Base-by-base conservation (phyloP, 2,888 invertebrate species). In the Trimorus sp. region DNA sequence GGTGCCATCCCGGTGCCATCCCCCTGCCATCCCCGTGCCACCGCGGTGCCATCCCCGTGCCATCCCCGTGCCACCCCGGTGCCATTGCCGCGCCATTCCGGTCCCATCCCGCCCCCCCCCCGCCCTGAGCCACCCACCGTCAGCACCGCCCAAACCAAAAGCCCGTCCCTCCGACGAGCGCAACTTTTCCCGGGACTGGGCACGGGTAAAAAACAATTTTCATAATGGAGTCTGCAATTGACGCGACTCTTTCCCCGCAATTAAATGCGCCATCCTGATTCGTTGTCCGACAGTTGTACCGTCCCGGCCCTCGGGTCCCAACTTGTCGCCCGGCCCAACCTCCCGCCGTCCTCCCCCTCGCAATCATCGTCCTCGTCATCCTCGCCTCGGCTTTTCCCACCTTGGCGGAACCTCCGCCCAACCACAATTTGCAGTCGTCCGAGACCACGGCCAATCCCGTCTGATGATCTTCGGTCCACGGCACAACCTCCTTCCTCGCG, bases 401-500 rank as follows among this genome's bases (percentile, higher is more conserved):
- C 79, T 83, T 70, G n/a, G 71, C 68, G 40, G 36, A 58, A 70
- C 73, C 54, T 26, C 70, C 74, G 74, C 54, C 82, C 81, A 81
- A 82, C 76, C 79, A 79, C 81, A 76, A 62, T 79, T 79, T 76
- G 68, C 83, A 79, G 79, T 65, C 73, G 58, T 77, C 70, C 58
- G 58, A 79, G 63, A 76, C 62, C 62, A 82, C 79, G 74, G 69
- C 83, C 83, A 82, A 84, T 84, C 83, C 83, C 66, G 56, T 66
- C 53, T 82, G 83, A 82, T 84, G 82, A 84, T 84, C 77, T 77
- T 70, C 71, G 79, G 77, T 77, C 79, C 79, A 70, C 42, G 74
- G 83, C 53, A 79, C 83, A 83, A 83, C 83, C 83, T 83, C 81
- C 81, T 81, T 75, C 81, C 65, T 83, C 79, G 79, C 51, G 54